Evolutionary conservation across 2,113 vertebrate genomes (phyloP).

Genomic region (Carassius auratus): DNA sequence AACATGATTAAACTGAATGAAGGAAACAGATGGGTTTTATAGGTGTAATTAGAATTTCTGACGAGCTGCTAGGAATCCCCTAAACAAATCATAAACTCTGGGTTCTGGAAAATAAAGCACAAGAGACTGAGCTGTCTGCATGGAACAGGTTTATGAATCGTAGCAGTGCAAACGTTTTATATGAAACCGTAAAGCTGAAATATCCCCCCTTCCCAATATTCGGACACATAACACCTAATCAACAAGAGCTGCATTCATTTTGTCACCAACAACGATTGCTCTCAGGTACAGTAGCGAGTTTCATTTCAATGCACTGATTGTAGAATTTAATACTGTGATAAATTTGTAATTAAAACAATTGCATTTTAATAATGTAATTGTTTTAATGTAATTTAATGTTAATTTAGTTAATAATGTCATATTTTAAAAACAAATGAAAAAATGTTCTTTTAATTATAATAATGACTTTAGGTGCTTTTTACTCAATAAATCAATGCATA

Average conservation of each 20-base stretch:
- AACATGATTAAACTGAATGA: constrained; percentile 15
- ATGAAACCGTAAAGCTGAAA: constrained; percentile 46
- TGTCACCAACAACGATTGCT: constrained; percentile 6
- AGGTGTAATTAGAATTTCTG: constrained; percentile 33
- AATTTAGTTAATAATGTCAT: not conserved
- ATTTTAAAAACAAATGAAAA: too few species aligned
- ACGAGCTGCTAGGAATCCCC: constrained; percentile 39
- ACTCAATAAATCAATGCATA: not conserved
- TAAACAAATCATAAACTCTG: constrained; percentile 53
- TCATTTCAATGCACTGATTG: too few species aligned
- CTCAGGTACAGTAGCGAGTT: not conserved
- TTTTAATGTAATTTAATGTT: too few species aligned
- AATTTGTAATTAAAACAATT: not conserved
- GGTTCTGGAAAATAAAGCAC: constrained; percentile 24
- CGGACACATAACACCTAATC: constrained; percentile 27
- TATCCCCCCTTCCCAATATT: constrained; percentile 22
- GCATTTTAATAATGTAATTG: too few species aligned
- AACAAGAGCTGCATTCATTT: constrained; percentile 27
- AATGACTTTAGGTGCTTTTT: not conserved
- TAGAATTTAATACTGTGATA: not conserved
- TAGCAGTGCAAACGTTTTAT: constrained; percentile 36
- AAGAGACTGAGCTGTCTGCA: constrained; percentile 3
- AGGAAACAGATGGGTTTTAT: constrained; percentile 38
- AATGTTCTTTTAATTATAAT: not conserved
- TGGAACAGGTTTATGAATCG: constrained; percentile 3